Evolutionary conservation across 1,140 invertebrate species (phyloP).

Genomic region (Philopotamus ludificatus): DNA sequence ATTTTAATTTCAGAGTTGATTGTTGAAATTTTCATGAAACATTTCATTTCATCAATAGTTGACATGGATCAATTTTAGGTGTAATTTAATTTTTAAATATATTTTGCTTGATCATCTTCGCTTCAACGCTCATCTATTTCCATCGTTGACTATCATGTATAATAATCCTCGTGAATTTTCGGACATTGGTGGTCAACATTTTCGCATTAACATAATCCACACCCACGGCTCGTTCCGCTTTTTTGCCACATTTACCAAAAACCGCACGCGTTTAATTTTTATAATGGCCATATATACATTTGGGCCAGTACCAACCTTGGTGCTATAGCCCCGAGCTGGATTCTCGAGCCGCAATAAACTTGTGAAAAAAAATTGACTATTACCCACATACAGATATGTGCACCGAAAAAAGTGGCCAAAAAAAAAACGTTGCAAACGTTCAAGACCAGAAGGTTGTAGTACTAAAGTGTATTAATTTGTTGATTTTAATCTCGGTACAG

Average conservation of each 20-base stretch:
- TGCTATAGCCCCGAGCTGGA: background rate
- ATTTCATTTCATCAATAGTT: too few species aligned
- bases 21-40: too few species aligned
- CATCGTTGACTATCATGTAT: too few species aligned
- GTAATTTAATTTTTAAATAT: too few species aligned
- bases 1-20: too few species aligned
- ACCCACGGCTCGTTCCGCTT: background rate
- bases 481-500: too few species aligned
- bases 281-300: background rate
- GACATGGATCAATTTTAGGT: too few species aligned
- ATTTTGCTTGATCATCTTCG: too few species aligned
- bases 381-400: background rate
- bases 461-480: too few species aligned
- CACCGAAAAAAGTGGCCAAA: background rate
- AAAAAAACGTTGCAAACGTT: background rate
- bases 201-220: background rate
- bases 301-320: background rate
- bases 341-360: background rate
- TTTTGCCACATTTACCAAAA: background rate
- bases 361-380: too few species aligned
- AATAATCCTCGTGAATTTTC: too few species aligned
- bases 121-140: too few species aligned
- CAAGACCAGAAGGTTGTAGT: background rate
- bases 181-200: background rate
- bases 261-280: background rate